Base-by-base conservation (phyloP, 1,140 invertebrate genomes). In the Zaprionus kolodkinae region DNA sequence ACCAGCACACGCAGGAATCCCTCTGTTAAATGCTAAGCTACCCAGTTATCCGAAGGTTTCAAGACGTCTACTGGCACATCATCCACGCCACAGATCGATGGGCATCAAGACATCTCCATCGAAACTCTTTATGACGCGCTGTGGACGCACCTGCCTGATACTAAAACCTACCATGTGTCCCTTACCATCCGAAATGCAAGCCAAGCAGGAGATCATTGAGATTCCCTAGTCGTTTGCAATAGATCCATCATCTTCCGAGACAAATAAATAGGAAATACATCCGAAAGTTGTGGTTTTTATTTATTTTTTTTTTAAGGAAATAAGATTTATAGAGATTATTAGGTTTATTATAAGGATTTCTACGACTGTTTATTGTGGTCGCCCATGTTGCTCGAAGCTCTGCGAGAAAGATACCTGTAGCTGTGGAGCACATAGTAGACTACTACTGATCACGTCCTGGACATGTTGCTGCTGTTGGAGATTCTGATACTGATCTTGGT, bases 71-170 rank as follows among this genome's bases (percentile, higher is more conserved):
- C 11, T 50, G 45, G 7, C 45, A 5, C 45, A 50, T 45, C 7
- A 50, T 50, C 45, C 6, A 30, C 64, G 75, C 9, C 43, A 55
- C 10, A 27, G 13, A n/a, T 55, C 67, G 2, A 70, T 72, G 9
- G 30, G 15, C 12, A 6, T 21, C 1, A 5, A 6, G 15, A n/a
- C 12, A 25, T 12, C 21, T 13, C 27, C 40, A 9, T 56, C 30
- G 9, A 56, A 76, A 4, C n/a, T 84, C 1, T 88, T 56, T 30
- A 33, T 74, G 35, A 73, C 77, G 27, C 80, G 84, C 10, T 84
- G 67, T 38, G 84, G 84, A 33, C 78, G 77, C 45, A 78, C 69
- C 64, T 87, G 77, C 21, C 11, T 87, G 45, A 33, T 87, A 30
- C 57, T 87, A 13, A 73, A 67, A 40, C 84, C 84, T 52, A 76